Conservation (phyloP, 1,140 invertebrate genomes). For the Asbolus verrucosus region DNA sequence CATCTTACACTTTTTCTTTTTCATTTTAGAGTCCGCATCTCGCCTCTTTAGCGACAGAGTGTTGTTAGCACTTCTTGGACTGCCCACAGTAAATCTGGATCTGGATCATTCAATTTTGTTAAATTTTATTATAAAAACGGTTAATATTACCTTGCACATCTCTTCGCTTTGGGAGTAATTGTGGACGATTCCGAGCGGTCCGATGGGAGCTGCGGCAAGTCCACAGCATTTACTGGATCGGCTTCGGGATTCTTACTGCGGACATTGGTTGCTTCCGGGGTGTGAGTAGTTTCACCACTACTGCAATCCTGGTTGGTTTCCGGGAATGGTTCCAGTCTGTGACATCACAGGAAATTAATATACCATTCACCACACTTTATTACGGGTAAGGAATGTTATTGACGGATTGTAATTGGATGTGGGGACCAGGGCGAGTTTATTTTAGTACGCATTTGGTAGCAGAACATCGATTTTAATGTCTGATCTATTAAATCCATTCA, state of each 20-base stretch:
- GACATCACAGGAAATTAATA: slow-evolving; percentile 24
- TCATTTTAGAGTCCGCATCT: too few species aligned
- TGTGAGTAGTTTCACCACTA: slow-evolving; percentile 16
- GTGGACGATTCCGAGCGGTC: not conserved
- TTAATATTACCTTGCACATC: slow-evolving; percentile 22
- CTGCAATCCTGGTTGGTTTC: slow-evolving; percentile 5
- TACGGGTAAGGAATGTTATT: not conserved
- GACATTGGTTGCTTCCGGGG: slow-evolving; percentile 20
- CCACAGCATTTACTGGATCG: slow-evolving; percentile 26
- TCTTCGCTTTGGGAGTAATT: not conserved
- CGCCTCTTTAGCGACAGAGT: too few species aligned
- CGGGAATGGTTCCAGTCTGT: slow-evolving; percentile 8
- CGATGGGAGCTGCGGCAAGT: not conserved
- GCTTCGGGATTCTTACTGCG: slow-evolving; percentile 17
- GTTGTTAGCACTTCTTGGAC: too few species aligned
- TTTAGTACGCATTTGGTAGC: too few species aligned
- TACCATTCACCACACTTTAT: not conserved
- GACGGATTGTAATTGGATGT: too few species aligned
- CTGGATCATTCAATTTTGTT: too few species aligned
- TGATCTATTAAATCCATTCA: too few species aligned
- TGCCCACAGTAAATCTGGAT: too few species aligned
- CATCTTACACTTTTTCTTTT: too few species aligned
- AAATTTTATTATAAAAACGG: too few species aligned
- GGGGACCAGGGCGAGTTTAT: too few species aligned
- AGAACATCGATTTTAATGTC: too few species aligned